Evolutionary conservation across 1,140 invertebrate species (phyloP).

Genomic region (Meloidogyne floridensis): DNA sequence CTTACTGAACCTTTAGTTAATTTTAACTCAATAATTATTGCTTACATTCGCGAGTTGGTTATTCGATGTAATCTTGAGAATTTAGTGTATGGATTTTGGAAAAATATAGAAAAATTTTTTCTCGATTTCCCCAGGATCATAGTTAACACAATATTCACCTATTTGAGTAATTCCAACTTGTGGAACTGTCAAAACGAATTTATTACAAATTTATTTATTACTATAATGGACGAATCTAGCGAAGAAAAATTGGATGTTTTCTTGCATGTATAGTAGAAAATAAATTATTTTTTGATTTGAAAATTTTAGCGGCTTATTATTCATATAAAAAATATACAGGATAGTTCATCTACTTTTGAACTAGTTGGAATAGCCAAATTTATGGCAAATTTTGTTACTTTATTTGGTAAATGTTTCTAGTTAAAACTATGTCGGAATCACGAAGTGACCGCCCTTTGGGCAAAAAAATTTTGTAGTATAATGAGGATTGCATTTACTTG

Average conservation of each 20-base stretch:
- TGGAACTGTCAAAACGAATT: slow-evolving; percentile 25
- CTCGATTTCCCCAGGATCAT: slow-evolving; percentile 13
- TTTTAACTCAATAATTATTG: not conserved
- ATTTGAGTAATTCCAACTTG: not conserved
- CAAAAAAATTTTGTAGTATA: no score
- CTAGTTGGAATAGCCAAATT: slow-evolving; percentile 20
- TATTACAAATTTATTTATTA: slow-evolving; percentile 22
- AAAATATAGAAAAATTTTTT: not conserved
- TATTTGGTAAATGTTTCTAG: not conserved
- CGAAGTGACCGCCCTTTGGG: no score
- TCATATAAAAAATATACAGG: not conserved
- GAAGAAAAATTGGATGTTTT: slow-evolving; percentile 19
- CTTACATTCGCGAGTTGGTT: not conserved
- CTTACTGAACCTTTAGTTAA: not conserved
- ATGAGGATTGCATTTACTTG: no score
- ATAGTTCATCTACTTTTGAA: slow-evolving; percentile 11
- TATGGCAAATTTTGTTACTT: slow-evolving; percentile 20
- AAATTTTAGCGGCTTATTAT: slow-evolving; percentile 18
- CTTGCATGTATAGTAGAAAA: slow-evolving; percentile 5
- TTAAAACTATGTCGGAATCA: not conserved
- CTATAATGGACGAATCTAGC: slow-evolving; percentile 12
- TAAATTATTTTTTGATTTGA: no score
- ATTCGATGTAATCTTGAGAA: not conserved
- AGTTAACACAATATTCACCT: slow-evolving; percentile 8
- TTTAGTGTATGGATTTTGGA: not conserved